phyloP scores from a whole-genome alignment of 2,113 vertebrate genomes.

The Osmerus mordax region DNA sequence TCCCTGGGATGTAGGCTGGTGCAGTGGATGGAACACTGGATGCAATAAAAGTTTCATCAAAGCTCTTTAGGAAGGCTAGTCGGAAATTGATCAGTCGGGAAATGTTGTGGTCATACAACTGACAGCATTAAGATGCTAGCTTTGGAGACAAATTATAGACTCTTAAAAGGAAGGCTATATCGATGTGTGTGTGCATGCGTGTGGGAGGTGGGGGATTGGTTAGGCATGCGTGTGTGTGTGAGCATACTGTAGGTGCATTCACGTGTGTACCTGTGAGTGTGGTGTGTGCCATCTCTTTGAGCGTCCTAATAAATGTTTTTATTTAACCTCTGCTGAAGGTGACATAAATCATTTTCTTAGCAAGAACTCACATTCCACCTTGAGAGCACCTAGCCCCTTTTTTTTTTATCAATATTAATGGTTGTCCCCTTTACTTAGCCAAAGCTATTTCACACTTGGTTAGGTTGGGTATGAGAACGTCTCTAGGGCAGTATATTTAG shows the following conservation, averaged over 20 bases:
- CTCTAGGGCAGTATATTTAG: constrained; percentile 73
- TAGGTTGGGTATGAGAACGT: constrained; percentile 71
- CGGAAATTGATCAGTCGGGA: not conserved
- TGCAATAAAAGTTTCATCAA: not conserved
- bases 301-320: constrained; percentile 45
- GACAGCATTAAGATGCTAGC: not conserved
- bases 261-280: not conserved
- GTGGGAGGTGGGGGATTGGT: not conserved
- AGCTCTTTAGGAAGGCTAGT: not conserved
- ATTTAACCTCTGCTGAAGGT: constrained; percentile 67
- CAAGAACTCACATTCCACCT: constrained; percentile 73
- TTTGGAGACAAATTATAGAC: constrained; percentile 6
- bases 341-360: constrained; percentile 78
- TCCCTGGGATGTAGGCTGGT: not conserved
- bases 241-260: not conserved
- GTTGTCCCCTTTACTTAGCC: constrained; percentile 74
- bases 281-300: constrained; percentile 29
- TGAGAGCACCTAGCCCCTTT: constrained; percentile 71
- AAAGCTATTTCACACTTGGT: constrained; percentile 82
- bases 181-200: not conserved
- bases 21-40: not conserved
- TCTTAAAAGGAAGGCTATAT: not conserved
- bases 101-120: not conserved
- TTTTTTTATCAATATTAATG: constrained; percentile 82
- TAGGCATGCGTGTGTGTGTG: not conserved